Conservation (phyloP, 2,797 vertebrate species). For the Pseudochirops corinnae region DNA sequence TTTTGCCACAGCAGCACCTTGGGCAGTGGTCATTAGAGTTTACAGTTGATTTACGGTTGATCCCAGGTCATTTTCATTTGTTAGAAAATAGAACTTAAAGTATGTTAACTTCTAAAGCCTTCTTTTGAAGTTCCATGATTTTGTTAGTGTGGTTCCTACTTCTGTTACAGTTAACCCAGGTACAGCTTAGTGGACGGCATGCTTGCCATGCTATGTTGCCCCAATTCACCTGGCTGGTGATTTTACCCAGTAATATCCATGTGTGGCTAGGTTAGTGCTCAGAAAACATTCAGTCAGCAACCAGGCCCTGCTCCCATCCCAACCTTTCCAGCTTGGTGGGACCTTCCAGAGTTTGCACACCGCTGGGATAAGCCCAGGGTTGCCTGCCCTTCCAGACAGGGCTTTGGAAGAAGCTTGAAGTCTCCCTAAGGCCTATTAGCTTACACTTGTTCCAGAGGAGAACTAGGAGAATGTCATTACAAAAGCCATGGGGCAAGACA, state of each 20-base stretch:
- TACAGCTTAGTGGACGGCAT: background rate
- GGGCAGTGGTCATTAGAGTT: background rate
- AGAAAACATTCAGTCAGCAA: background rate
- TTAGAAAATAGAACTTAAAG: background rate
- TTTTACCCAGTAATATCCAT: background rate
- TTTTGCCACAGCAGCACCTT: background rate
- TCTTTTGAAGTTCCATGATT: background rate
- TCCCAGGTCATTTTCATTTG: background rate
- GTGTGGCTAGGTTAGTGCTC: background rate
- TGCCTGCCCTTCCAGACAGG: background rate
- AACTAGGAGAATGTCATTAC: background rate
- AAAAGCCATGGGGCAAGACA: background rate
- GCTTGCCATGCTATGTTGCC: background rate
- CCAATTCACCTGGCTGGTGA: background rate
- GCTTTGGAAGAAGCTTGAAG: background rate
- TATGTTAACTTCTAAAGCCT: background rate
- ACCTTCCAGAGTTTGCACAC: background rate
- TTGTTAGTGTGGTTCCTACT: background rate
- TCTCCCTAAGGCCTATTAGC: background rate
- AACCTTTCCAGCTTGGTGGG: background rate
- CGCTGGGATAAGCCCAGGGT: background rate
- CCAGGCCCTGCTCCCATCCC: background rate
- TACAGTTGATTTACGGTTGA: background rate
- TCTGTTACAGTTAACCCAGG: background rate
- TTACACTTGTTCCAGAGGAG: background rate